These are phyloP conservation scores for Temnothorax unifasciatus DNA, from an alignment of 2,888 invertebrate genomes.

Conservation along the genomic window DNA sequence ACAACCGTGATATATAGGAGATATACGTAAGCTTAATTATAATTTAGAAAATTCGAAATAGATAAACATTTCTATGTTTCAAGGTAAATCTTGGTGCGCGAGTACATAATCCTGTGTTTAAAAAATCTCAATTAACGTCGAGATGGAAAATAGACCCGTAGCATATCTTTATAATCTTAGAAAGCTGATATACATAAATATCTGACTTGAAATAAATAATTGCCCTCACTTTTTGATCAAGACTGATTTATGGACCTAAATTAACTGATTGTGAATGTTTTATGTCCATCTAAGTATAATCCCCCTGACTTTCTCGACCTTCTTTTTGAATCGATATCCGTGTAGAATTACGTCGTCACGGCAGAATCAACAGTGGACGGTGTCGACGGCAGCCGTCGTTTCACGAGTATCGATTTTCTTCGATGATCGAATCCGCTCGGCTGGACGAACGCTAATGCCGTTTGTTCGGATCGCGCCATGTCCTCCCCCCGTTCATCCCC, in stretches of 20 bases:
- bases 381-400: slow-evolving; percentile 55
- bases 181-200: neutral
- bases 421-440: slow-evolving; percentile 63
- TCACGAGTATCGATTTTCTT: slow-evolving; percentile 61
- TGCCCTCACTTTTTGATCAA: neutral
- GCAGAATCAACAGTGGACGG: slow-evolving; percentile 29
- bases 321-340: neutral
- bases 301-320: neutral
- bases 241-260: neutral
- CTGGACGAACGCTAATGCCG: slow-evolving; percentile 42
- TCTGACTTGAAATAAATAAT: neutral
- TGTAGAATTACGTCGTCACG: slow-evolving; percentile 19
- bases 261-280: neutral
- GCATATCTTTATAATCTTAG: no score
- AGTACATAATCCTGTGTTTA: neutral
- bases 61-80: neutral
- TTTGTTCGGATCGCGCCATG: slow-evolving; percentile 33
- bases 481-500: slow-evolving; percentile 21
- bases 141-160: neutral
- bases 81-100: neutral
- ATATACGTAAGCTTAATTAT: neutral
- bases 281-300: neutral
- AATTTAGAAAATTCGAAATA: neutral
- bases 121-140: slow-evolving; percentile 2
- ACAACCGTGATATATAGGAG: neutral